These are phyloP conservation scores for Corvus moneduloides DNA, from an alignment of 2,113 vertebrate genomes.

Conservation along the genomic window DNA sequence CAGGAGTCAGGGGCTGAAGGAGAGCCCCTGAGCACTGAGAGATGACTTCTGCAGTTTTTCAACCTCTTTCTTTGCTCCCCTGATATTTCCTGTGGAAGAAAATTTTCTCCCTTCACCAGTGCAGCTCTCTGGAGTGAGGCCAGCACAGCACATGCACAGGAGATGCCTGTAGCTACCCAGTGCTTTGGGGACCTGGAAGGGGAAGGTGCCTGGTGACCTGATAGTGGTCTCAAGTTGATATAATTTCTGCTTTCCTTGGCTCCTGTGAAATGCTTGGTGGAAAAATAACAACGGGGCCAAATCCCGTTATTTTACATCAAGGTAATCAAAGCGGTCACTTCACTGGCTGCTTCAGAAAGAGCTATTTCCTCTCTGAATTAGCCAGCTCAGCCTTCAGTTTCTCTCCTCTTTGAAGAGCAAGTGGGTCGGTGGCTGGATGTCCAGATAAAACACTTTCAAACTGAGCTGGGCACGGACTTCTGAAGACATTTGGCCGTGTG, in stretches of 20 bases:
- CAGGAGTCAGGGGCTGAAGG: background rate
- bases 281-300: slow-evolving; percentile 24
- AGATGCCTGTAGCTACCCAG: background rate
- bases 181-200: background rate
- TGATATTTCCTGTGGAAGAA: background rate
- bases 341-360: background rate
- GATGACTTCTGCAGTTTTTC: background rate
- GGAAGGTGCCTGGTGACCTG: background rate
- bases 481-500: background rate
- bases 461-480: background rate
- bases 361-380: background rate
- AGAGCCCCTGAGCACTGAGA: background rate
- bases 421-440: background rate
- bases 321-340: slow-evolving; percentile 18
- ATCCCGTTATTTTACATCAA: slow-evolving; percentile 3
- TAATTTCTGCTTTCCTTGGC: slow-evolving; percentile 15
- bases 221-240: background rate
- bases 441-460: slow-evolving; percentile 14
- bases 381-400: background rate
- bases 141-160: background rate
- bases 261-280: background rate
- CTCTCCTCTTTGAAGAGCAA: background rate
- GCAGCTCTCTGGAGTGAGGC: background rate
- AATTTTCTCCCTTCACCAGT: background rate
- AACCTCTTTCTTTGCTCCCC: background rate